A percentile compares a stretch with the other conserved stretches of the same genome.
Evolutionary conservation across 2,113 vertebrate genomes (phyloP).

Genomic region (Pristiophorus japonicus): DNA sequence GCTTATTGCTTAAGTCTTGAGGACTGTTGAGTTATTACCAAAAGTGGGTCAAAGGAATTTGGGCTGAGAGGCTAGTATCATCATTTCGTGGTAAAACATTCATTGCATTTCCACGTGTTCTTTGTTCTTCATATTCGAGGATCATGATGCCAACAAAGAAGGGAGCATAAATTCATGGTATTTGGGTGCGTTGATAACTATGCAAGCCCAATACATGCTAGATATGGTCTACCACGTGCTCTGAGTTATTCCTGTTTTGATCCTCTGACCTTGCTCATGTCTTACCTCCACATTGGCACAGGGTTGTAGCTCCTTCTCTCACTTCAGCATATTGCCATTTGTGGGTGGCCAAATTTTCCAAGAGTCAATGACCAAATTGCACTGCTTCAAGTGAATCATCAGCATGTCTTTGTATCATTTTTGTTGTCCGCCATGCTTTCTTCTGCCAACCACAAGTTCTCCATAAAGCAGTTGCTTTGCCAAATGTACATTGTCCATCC

Average conservation of each 20-base stretch:
- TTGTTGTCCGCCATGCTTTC: background rate
- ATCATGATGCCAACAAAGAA: too few species aligned
- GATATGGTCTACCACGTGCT: too few species aligned
- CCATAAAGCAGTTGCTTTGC: background rate
- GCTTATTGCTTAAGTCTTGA: background rate
- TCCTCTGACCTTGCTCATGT: background rate
- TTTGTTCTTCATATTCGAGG: too few species aligned
- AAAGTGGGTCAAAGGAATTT: too few species aligned
- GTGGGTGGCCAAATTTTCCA: too few species aligned
- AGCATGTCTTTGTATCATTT: background rate
- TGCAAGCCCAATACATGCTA: background rate
- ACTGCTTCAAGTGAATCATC: too few species aligned
- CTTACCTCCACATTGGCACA: background rate
- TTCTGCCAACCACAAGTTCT: background rate
- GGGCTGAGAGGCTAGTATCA: too few species aligned
- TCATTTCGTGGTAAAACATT: too few species aligned
- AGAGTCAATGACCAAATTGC: background rate
- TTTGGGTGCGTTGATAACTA: background rate
- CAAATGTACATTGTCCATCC: background rate
- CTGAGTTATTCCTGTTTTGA: background rate
- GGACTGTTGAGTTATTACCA: too few species aligned
- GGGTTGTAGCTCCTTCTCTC: background rate
- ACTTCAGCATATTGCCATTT: background rate
- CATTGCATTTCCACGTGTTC: too few species aligned
- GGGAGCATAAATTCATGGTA: background rate